Evolutionary conservation across 1,140 invertebrate species (phyloP).

Genomic region (Antheraea pernyi): DNA sequence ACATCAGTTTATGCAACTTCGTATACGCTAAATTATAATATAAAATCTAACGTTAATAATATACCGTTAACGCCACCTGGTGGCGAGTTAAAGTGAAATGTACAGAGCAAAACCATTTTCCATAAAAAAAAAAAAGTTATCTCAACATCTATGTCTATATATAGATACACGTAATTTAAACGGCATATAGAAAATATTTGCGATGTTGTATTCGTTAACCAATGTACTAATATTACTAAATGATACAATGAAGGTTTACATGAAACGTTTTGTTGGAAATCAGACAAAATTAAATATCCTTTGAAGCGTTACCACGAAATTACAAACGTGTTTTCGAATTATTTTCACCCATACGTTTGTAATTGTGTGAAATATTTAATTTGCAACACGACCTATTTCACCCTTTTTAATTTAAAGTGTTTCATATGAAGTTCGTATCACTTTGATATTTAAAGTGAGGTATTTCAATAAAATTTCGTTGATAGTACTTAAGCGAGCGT

Average conservation of each 20-base stretch:
- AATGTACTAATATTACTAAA: neutral
- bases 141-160: too few species aligned
- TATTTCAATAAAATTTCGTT: neutral
- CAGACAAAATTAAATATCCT: slow-evolving; percentile 18
- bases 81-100: too few species aligned
- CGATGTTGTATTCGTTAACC: too few species aligned
- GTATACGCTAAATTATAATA: too few species aligned
- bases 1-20: too few species aligned
- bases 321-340: slow-evolving; percentile 17
- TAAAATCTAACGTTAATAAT: too few species aligned
- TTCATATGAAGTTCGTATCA: slow-evolving; percentile 10
- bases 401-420: slow-evolving; percentile 10
- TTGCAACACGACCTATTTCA: neutral
- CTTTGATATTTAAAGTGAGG: neutral
- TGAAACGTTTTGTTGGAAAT: neutral
- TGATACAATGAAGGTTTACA: neutral
- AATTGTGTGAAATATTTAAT: slow-evolving; percentile 30
- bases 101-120: too few species aligned
- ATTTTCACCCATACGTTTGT: slow-evolving; percentile 20
- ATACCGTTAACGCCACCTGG: too few species aligned
- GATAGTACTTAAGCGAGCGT: neutral
- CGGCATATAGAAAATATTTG: too few species aligned
- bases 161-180: too few species aligned
- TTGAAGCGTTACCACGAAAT: neutral
- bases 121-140: too few species aligned